Conservation (phyloP, 2,113 vertebrate species). For the Odontophorus gujanensis region DNA sequence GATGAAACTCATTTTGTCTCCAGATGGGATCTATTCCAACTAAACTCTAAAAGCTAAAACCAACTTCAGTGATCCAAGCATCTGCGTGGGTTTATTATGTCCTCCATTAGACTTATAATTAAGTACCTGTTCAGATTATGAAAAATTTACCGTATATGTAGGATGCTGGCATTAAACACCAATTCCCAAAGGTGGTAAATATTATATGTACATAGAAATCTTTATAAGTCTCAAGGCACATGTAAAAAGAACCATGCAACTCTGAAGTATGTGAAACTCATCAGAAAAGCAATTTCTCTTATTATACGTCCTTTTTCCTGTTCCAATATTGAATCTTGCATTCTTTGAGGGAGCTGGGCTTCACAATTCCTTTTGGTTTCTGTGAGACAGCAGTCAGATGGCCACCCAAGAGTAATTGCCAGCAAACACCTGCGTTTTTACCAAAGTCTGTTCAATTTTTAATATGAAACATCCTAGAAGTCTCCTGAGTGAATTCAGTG, state of each 20-base stretch:
- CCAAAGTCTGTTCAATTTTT: not conserved
- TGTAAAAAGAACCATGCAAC: not conserved
- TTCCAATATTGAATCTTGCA: not conserved
- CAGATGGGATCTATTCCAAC: not conserved
- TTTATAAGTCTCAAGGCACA: not conserved
- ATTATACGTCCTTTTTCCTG: not conserved
- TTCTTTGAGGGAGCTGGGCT: not conserved
- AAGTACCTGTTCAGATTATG: not conserved
- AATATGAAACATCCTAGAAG: not conserved
- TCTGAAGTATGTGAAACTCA: not conserved
- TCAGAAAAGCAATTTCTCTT: not conserved
- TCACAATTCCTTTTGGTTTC: not conserved
- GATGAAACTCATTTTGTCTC: not conserved
- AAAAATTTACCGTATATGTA: not conserved
- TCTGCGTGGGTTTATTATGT: not conserved
- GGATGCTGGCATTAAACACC: not conserved
- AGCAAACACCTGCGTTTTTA: not conserved
- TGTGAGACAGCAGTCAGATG: not conserved
- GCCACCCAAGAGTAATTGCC: not conserved
- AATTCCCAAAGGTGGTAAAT: slow-evolving; percentile 4
- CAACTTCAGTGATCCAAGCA: not conserved
- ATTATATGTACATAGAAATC: not conserved
- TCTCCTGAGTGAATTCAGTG: not conserved
- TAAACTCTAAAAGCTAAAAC: not conserved
- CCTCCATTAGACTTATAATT: not conserved